Percentiles rank a stretch among this genome's conserved stretches.
Conservation (phyloP, 1,140 invertebrate species). For the Melitaea cinxia region DNA sequence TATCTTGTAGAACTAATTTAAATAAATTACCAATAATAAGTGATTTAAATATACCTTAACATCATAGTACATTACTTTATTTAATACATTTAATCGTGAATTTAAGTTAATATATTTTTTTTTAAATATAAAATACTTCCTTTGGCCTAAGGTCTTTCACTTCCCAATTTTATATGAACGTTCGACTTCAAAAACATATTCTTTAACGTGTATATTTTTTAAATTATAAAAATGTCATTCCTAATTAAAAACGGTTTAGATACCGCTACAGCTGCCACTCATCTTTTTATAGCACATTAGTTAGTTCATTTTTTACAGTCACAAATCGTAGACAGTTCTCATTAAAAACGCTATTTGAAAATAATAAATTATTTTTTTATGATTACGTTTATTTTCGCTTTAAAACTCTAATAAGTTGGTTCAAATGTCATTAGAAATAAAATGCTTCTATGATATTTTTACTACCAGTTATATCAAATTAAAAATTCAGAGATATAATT, state of each 20-base stretch:
- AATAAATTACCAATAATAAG: too few species aligned
- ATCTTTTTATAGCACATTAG: constrained; percentile 34
- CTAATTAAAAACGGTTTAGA: constrained; percentile 65
- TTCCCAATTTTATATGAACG: background rate
- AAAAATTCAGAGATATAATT: too few species aligned
- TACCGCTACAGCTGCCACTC: constrained; percentile 50
- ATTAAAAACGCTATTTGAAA: constrained; percentile 18
- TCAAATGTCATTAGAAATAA: background rate
- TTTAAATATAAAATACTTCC: too few species aligned
- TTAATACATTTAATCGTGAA: too few species aligned
- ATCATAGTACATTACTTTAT: too few species aligned
- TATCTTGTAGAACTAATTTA: too few species aligned
- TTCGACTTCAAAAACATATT: background rate
- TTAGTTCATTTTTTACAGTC: constrained; percentile 26
- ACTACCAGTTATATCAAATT: background rate
- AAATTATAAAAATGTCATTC: constrained; percentile 72
- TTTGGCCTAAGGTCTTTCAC: background rate
- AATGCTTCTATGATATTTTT: background rate
- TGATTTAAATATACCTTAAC: too few species aligned
- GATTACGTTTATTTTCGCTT: background rate
- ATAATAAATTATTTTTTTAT: constrained; percentile 9
- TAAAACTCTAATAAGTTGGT: background rate
- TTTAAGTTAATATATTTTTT: too few species aligned
- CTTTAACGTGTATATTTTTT: constrained; percentile 5
- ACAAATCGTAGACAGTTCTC: constrained; percentile 20